Evolutionary conservation across 1,140 invertebrate genomes (phyloP), one percentile per base, ranked within the genome.

Genomic region (Drosophila quadrilineata): DNA sequence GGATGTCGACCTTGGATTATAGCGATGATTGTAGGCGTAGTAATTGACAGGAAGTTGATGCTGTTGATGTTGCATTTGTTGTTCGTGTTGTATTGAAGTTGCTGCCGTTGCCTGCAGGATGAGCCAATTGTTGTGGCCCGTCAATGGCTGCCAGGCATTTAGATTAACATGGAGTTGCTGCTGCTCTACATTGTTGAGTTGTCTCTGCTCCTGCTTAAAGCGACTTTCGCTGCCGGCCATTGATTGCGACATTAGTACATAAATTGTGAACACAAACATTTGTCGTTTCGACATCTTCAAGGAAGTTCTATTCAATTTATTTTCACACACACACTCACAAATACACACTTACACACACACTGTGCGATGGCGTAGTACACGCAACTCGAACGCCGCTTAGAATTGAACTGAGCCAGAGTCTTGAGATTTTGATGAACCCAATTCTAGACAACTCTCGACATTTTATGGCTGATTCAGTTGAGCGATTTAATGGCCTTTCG

Each of bases 11-110:
- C 63, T 70, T 14, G 62, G 28, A 50, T 87, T 77, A 64, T 79
- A 84, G 10, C 84, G 77, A 35, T 84, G 85, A 67, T 87, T 87
- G 77, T 87, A 84, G 60, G 84, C 73, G 53, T 84, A 87, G 63
- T 87, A 87, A 79, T 79, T 75, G 65, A 65, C 60, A 72, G 76
- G 84, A 87, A 68, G 77, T 72, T 56, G 60, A 54, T 63, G 54
- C 6, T 35, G 38, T 26, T 56, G 57, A 29, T 57, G 33, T 17
- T 59, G 28, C 10, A 50, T 9, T 17, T 65, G 40, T 22, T 58
- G 59, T 0, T 24, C n/a, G n/a, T n/a, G 66, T 17, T 63, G 75
- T 72, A 80, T 26, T 45, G 46, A 60, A n/a, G 75, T 87, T 40
- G 75, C 56, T 22, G 85, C 58, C n/a, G 85, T 79, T 22, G 82